Conservation (phyloP, 2,888 invertebrate genomes). For the Euzophera pinguis region DNA sequence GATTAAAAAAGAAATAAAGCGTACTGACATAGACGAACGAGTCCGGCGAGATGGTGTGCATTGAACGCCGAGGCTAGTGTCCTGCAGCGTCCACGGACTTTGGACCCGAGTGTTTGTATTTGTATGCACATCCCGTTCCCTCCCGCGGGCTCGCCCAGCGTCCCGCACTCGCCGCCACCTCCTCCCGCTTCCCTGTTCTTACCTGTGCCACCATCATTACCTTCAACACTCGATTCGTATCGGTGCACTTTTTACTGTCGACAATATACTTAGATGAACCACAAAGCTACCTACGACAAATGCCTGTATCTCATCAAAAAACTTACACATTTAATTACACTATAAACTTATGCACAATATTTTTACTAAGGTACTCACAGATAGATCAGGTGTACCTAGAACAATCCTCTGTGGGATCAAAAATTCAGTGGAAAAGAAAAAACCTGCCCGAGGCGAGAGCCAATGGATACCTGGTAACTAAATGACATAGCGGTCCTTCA, state of each 20-base stretch:
- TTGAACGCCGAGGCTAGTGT: constrained; percentile 47
- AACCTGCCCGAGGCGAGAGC: too few species aligned
- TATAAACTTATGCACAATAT: too few species aligned
- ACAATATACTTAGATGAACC: constrained; percentile 13
- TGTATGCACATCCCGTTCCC: constrained; percentile 58
- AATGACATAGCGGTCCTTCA: too few species aligned
- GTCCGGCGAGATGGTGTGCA: background rate
- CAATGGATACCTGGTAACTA: too few species aligned
- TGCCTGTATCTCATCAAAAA: background rate
- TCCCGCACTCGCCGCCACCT: constrained; percentile 33
- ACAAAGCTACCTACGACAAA: background rate
- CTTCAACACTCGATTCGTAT: constrained; percentile 56
- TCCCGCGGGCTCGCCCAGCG: constrained; percentile 31
- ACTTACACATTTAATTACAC: too few species aligned
- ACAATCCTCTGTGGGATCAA: too few species aligned
- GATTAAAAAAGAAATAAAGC: background rate
- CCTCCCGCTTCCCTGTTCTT: constrained; percentile 26
- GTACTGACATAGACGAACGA: background rate
- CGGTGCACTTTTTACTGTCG: constrained; percentile 50
- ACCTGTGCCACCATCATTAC: constrained; percentile 48
- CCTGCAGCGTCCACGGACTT: constrained; percentile 61
- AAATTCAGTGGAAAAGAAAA: too few species aligned
- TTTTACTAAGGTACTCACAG: too few species aligned
- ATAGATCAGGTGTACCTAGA: too few species aligned
- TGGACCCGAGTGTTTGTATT: constrained; percentile 63